Base-by-base conservation (phyloP, 2,113 vertebrate genomes). In the Proterorhinus semilunaris region DNA sequence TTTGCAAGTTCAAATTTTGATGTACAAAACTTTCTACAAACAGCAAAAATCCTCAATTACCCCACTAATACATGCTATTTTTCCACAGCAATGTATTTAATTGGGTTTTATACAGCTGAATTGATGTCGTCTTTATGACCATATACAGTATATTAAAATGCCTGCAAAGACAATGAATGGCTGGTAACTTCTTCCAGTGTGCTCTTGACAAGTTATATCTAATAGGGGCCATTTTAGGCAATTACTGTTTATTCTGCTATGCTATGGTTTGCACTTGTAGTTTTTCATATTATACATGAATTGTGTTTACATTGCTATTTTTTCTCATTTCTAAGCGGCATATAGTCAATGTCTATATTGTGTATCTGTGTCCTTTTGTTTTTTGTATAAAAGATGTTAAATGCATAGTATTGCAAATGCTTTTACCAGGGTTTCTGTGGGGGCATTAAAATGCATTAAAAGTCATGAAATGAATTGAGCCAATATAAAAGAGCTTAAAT, bases 151-250 rank as follows among this genome's bases (percentile, higher is more conserved):
- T 62, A 16, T 66, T 68, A 69, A 61, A 84, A 79, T 44, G 81
- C 42, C 71, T 21, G 21, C 21, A 62, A 67, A 78, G 27, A 75
- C 71, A 58, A 73, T 75, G 65, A 79, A 80, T 72, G 62, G 66
- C 57, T 81, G 75, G 66, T 78, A 85, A 81, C 77, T 86, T 50
- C 53, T 61, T 55, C 67, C 54, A 51, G 51, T 65, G 58, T 71
- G 65, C 50, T 80, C 70, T 65, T 84, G 78, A 87, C 82, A 79
- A 63, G 53, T 72, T 78, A 72, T 64, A 43, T 46, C 83, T 78
- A 78, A 82, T 78, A 76, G 58, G 43, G 47, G 52, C 76, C 72
- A 71, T 83, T 82, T 73, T 72, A 68, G 45, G 36, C 68, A 84
- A 81, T 83, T 83, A 76, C 76, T 59, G 64, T 58, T 68, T 69